Conservation (phyloP, 2,113 vertebrate species). For the Dascyllus trimaculatus region DNA sequence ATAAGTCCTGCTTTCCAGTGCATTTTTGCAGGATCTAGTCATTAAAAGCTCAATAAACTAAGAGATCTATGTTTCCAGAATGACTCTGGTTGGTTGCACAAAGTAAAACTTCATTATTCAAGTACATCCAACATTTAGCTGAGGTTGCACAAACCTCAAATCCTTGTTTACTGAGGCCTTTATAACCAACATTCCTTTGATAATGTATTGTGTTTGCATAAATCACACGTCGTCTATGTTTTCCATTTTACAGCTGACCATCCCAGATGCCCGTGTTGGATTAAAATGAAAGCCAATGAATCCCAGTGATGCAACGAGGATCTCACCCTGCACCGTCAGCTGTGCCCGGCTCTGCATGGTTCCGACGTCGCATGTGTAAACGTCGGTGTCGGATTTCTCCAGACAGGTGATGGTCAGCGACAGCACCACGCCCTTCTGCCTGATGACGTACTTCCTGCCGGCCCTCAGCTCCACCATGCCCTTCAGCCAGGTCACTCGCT, state of each 20-base stretch:
- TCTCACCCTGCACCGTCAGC: conserved; percentile 89
- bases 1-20: too few species aligned
- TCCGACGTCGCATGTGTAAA: conserved; percentile 91
- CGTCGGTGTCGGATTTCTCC: conserved; percentile 88
- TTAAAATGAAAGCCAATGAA: neutral
- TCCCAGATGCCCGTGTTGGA: neutral
- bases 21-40: too few species aligned
- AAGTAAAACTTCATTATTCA: too few species aligned
- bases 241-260: neutral
- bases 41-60: too few species aligned
- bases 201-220: neutral
- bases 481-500: conserved; percentile 90
- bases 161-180: neutral
- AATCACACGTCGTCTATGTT: too few species aligned
- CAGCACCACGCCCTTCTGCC: conserved; percentile 86
- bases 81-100: too few species aligned
- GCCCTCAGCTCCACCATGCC: conserved; percentile 87
- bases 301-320: neutral
- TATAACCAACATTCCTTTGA: neutral
- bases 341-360: conserved; percentile 89
- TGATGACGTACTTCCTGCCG: conserved; percentile 85
- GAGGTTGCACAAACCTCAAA: too few species aligned
- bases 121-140: too few species aligned
- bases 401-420: conserved; percentile 88
- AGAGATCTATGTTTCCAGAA: too few species aligned